Conservation (phyloP, 2,888 invertebrate species). For the Melieria picta region DNA sequence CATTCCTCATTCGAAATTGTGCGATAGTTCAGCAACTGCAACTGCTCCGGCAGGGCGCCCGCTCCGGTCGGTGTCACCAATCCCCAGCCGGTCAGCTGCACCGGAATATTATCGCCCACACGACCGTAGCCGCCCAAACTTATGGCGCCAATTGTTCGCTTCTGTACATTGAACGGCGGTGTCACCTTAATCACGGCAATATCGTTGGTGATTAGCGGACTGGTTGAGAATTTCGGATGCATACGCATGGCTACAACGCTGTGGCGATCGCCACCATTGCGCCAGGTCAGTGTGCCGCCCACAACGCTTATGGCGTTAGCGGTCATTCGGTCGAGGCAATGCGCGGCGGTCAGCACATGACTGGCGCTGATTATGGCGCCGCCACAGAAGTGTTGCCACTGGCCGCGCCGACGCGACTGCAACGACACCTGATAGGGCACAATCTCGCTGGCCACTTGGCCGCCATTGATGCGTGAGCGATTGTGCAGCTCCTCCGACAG, state of each 20-base stretch:
- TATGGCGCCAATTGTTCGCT: conserved; percentile 47
- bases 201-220: conserved; percentile 54
- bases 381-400: conserved; percentile 62
- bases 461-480: conserved; percentile 55
- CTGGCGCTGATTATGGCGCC: conserved; percentile 59
- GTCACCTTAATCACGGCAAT: conserved; percentile 58
- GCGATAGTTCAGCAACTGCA: conserved; percentile 58
- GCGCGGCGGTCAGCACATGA: conserved; percentile 63
- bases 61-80: conserved; percentile 48
- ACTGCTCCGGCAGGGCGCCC: conserved; percentile 53
- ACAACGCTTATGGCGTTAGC: conserved; percentile 51
- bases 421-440: conserved; percentile 64
- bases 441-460: conserved; percentile 48
- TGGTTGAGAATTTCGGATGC: conserved; percentile 55
- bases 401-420: conserved; percentile 49
- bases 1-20: conserved; percentile 64
- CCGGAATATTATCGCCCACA: conserved; percentile 52
- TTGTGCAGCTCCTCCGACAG: conserved; percentile 18
- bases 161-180: conserved; percentile 52
- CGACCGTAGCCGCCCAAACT: conserved; percentile 47
- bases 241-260: conserved; percentile 48
- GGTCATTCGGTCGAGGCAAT: conserved; percentile 56
- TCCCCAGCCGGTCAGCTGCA: conserved; percentile 64
- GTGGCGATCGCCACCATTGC: conserved; percentile 55
- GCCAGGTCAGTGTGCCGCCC: conserved; percentile 54